Base-by-base conservation (phyloP, 2,113 vertebrate species). In the Myotis lucifugus region DNA sequence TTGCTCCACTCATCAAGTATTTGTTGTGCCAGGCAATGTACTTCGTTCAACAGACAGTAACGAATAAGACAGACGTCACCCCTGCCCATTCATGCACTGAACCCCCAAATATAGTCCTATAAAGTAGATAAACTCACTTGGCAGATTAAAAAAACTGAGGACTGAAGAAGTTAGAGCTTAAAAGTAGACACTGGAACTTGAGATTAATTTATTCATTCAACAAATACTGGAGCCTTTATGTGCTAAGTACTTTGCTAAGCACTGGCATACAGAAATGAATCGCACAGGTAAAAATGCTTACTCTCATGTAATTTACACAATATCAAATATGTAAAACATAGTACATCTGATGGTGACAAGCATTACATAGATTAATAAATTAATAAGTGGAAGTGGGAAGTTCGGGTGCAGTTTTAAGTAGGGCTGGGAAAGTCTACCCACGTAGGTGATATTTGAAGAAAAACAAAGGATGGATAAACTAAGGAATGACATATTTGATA, bases 11-110 rank as follows among this genome's bases (percentile, higher is more conserved):
- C 21, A 29, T 32, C 34, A 67, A 59, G 8, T 50, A 76, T 29
- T 46, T 84, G 14, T 8, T 48, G 2, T 73, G 7, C n/a, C 19
- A 46, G n/a, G 25, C 18, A 40, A 85, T 9, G 8, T 23, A 42
- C 17, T 85, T 59, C 4, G 4, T n/a, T 73, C 19, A 85, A 29
- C 18, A 90, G 82, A 85, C 19, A 50, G 3, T 32, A 61, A 46
- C 46, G 18, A 90, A 34, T 67, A 40, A 67, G n/a, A 32, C 14
- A 59, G 1, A 66, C 3, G 11, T 21, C 17, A 19, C 19, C 27
- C 15, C 54, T 52, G 1, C 1, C 19, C 40, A 48, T 19, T 61
- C 11, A 1, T 32, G 42, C 42, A 21, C 0, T 8, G 8, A 2
- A 32, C 25, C 52, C 59, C 79, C 87, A 73, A 84, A 2, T 37